phyloP scores from a whole-genome alignment of 1,140 invertebrate species.

The Lithobius niger region DNA sequence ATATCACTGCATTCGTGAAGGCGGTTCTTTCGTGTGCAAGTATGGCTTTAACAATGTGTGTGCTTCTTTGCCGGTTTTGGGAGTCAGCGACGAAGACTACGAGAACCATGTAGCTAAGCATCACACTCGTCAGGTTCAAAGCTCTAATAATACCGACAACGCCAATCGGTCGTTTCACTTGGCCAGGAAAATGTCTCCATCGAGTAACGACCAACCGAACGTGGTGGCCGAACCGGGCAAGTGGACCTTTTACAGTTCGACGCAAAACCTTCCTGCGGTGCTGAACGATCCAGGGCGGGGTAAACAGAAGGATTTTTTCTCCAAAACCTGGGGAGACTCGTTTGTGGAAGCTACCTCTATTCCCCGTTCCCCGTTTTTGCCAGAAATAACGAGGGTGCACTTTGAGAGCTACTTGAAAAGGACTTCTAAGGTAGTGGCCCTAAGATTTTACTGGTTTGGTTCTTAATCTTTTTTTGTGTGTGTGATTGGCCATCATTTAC shows the following conservation, averaged over 20 bases:
- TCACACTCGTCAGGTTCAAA: constrained; percentile 39
- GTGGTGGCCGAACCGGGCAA: constrained; percentile 32
- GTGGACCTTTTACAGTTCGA: constrained; percentile 45
- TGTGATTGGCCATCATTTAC: too few species aligned
- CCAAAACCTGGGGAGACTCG: constrained; percentile 91
- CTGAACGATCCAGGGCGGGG: constrained; percentile 87
- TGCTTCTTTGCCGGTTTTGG: constrained; percentile 68
- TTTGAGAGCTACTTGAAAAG: constrained; percentile 74
- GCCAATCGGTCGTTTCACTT: too few species aligned
- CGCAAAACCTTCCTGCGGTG: constrained; percentile 90
- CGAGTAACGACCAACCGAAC: constrained; percentile 19
- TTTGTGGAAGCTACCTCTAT: constrained; percentile 73
- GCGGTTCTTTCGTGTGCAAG: constrained; percentile 73
- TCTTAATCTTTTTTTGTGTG: too few species aligned
- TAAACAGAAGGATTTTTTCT: constrained; percentile 77
- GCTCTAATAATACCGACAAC: too few species aligned
- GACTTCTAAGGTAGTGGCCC: constrained; percentile 24
- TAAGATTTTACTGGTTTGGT: too few species aligned
- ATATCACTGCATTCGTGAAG: constrained; percentile 70
- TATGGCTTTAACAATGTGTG: constrained; percentile 82
- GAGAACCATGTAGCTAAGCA: constrained; percentile 69
- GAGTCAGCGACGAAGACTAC: constrained; percentile 75
- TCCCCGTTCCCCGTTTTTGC: constrained; percentile 60
- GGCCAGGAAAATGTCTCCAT: neutral
- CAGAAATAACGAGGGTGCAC: constrained; percentile 65